Percentiles rank a stretch among this genome's conserved stretches.
Conservation (phyloP, 2,888 invertebrate species). For the Leptarthrus brevirostris region DNA sequence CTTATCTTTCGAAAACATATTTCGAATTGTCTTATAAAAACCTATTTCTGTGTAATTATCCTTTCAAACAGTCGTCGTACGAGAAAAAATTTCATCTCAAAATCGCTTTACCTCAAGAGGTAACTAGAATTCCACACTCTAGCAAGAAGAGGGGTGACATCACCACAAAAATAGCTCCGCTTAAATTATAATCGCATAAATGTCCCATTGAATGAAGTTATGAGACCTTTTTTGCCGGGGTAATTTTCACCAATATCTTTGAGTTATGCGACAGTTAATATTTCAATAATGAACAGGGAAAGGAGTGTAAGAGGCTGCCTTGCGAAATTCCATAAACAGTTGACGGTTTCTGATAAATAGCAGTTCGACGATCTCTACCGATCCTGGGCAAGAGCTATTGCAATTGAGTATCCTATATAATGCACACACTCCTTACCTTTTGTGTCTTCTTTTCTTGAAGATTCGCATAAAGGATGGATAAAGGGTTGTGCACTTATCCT, state of each 20-base stretch:
- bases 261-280: conserved; percentile 47
- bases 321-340: conserved; percentile 13
- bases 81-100: no score
- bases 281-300: conserved; percentile 39
- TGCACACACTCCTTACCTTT: conserved; percentile 6
- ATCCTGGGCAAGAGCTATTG: neutral
- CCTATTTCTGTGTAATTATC: no score
- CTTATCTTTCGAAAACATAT: no score
- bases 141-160: neutral
- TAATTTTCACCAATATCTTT: conserved; percentile 42
- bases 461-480: neutral
- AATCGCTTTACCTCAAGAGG: no score
- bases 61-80: no score
- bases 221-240: conserved; percentile 15
- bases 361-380: neutral
- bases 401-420: neutral
- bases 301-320: neutral
- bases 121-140: no score
- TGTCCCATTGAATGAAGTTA: conserved; percentile 45
- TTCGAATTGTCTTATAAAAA: no score
- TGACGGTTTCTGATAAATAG: neutral
- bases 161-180: neutral
- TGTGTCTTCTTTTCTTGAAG: conserved; percentile 2
- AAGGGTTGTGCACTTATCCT: conserved; percentile 27
- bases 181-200: conserved; percentile 44